These are phyloP conservation scores for Rambutsinella grinnellia DNA, from an alignment of 2,888 invertebrate species.

Conservation along the genomic window DNA sequence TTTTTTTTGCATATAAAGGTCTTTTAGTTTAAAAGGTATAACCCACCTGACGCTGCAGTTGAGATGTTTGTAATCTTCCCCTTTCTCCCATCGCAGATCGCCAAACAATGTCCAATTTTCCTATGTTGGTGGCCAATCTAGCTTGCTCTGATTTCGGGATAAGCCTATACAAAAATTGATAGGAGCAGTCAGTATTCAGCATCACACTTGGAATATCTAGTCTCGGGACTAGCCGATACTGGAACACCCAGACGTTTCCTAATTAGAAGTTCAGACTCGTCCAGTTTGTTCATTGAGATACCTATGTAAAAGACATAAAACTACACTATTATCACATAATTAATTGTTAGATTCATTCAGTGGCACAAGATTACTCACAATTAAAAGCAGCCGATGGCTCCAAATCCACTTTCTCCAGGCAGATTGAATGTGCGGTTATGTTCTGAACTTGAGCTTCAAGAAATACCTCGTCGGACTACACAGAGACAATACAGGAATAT, in stretches of 20 bases:
- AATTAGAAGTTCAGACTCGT: conserved; percentile 41
- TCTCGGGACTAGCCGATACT: not conserved
- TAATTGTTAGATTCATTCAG: not conserved
- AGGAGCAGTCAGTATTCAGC: conserved; percentile 89
- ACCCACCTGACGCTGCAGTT: conserved; percentile 63
- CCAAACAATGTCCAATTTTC: conserved; percentile 99
- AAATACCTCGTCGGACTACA: conserved; percentile 75
- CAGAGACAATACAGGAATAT: conserved; percentile 7
- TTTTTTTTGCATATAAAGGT: too few relatives aligned
- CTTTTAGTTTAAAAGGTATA: not conserved
- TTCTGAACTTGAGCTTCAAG: conserved; percentile 89
- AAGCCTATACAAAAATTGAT: conserved; percentile 95
- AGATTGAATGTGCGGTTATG: conserved; percentile 92
- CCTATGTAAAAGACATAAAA: conserved; percentile 24
- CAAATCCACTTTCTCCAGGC: conserved; percentile 92
- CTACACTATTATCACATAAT: not conserved
- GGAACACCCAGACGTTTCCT: conserved; percentile 37
- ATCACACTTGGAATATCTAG: conserved; percentile 68
- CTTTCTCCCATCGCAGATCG: conserved; percentile 96
- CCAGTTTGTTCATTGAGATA: conserved; percentile 54
- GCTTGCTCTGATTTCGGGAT: conserved; percentile 85
- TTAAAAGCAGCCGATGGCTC: conserved; percentile 93
- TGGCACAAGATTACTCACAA: conserved; percentile 69
- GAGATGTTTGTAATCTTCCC: conserved; percentile 65
- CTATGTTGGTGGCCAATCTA: conserved; percentile 88